Conservation (phyloP, 2,888 invertebrate genomes). For the Tiphia femorata region DNA sequence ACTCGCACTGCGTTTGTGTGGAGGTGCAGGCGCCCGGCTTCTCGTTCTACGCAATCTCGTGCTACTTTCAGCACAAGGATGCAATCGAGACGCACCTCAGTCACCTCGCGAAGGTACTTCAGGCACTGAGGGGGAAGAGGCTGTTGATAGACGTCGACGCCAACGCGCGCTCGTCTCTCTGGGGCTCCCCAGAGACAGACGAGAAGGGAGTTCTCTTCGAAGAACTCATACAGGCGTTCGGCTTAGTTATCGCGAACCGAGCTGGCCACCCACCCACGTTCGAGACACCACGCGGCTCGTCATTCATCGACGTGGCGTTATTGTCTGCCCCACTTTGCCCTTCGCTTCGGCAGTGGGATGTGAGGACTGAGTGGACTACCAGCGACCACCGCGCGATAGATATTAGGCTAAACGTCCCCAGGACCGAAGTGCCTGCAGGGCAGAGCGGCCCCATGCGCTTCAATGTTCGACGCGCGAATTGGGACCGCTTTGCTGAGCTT, state of each 20-base stretch:
- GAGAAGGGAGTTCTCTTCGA: neutral
- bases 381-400: too few relatives aligned
- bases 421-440: too few relatives aligned
- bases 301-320: neutral
- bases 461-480: too few relatives aligned
- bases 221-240: neutral
- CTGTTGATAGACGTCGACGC: neutral
- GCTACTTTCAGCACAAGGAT: neutral
- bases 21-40: neutral
- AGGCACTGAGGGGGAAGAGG: neutral
- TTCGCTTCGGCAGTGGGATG: too few relatives aligned
- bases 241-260: neutral
- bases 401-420: neutral
- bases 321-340: too few relatives aligned
- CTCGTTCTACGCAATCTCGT: neutral
- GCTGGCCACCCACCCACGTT: neutral
- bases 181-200: neutral
- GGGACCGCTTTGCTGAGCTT: too few relatives aligned
- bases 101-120: neutral
- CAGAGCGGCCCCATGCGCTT: too few relatives aligned
- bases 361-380: too few relatives aligned
- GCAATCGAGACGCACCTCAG: too few relatives aligned
- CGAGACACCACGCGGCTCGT: neutral
- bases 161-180: neutral
- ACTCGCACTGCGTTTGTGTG: neutral